Conservation (phyloP, 2,113 vertebrate species). For the Engraulis encrasicolus region DNA sequence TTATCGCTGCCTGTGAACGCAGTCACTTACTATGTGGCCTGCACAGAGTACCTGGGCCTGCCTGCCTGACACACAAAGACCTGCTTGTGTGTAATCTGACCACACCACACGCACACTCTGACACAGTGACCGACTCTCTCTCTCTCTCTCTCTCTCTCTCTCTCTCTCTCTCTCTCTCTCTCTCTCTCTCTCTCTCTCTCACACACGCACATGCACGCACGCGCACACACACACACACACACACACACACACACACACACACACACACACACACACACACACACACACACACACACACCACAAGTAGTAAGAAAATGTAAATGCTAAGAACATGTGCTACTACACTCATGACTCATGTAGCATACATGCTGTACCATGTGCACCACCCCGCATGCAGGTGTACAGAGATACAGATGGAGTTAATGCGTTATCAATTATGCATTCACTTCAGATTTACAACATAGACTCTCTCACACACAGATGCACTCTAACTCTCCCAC, state of each 20-base stretch:
- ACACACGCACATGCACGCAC: conserved; percentile 3
- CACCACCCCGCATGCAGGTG: too few species aligned
- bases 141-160: conserved; percentile 26
- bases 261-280: not conserved
- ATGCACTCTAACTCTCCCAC: too few species aligned
- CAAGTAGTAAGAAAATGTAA: too few species aligned
- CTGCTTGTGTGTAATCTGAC: conserved; percentile 8
- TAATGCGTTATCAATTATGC: too few species aligned
- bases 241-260: not conserved
- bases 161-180: not conserved
- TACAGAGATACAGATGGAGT: too few species aligned
- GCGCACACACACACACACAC: conserved; percentile 9
- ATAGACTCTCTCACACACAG: too few species aligned
- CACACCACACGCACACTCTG: not conserved
- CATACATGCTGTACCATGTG: too few species aligned
- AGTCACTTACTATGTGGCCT: conserved; percentile 9
- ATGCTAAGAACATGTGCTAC: too few species aligned
- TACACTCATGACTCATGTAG: too few species aligned
- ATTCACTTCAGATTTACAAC: too few species aligned
- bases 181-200: too few species aligned
- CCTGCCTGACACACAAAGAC: conserved; percentile 32
- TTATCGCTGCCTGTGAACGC: not conserved
- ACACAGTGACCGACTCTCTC: not conserved
- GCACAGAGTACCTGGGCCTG: conserved; percentile 30
- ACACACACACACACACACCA: not conserved